Conservation (phyloP, 2,113 vertebrate genomes). For the Pseudorhombus dupliciocellatus region DNA sequence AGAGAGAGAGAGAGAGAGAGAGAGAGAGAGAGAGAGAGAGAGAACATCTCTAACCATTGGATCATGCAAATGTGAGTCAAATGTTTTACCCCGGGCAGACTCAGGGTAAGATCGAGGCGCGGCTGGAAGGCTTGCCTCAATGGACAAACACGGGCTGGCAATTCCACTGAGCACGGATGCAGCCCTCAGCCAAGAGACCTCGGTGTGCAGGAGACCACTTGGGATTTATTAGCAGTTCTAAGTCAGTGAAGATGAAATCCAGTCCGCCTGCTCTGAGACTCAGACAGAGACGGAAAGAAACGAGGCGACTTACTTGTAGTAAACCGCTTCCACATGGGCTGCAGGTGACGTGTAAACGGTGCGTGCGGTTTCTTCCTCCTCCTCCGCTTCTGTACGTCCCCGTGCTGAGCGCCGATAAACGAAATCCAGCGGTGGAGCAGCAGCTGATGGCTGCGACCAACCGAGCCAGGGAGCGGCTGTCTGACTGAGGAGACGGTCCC, state of each 20-base stretch:
- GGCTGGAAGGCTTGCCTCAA: conserved; percentile 46
- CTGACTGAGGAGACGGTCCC: conserved; percentile 57
- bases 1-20: not conserved
- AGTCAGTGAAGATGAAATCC: not conserved
- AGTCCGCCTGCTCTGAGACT: not conserved
- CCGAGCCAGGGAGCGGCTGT: conserved; percentile 21
- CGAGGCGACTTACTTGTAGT: conserved; percentile 55
- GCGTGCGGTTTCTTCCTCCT: not conserved
- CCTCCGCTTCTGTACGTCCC: not conserved
- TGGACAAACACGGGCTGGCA: conserved; percentile 3
- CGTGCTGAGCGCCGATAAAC: not conserved
- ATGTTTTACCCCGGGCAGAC: conserved; percentile 54
- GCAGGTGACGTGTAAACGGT: not conserved
- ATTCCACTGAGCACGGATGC: not conserved
- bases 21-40: conserved; percentile 1
- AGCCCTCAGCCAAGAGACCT: no score
- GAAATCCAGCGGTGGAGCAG: conserved; percentile 39
- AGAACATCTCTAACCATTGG: conserved; percentile 32
- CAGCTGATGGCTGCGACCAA: conserved; percentile 44
- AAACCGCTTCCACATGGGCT: conserved; percentile 38
- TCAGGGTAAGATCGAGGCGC: conserved; percentile 53
- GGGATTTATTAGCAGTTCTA: not conserved
- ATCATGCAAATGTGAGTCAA: conserved; percentile 82
- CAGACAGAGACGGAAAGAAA: not conserved
- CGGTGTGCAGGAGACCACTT: not conserved